A percentile compares a stretch with the other conserved stretches of the same genome.
phyloP scores from a whole-genome alignment of 2,888 invertebrate genomes.

The Synanthedon myopaeformis region DNA sequence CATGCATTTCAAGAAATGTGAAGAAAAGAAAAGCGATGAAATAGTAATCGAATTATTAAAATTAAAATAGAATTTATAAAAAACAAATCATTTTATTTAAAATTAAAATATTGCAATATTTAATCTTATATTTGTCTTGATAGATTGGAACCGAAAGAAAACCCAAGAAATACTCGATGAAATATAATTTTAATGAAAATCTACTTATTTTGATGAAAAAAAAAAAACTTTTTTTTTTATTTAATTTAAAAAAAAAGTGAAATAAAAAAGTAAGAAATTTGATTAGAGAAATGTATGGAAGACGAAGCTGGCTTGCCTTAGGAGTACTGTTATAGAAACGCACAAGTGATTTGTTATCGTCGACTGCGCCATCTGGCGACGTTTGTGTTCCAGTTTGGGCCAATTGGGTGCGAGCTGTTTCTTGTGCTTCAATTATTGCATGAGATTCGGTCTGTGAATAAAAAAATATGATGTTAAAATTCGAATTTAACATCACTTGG shows the following conservation, averaged over 20 bases:
- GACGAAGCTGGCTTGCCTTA: conserved; percentile 7
- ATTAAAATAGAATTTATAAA: neutral
- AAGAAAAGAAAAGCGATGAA: neutral
- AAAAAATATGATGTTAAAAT: too few species aligned
- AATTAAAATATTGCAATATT: too few species aligned
- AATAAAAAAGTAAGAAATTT: too few species aligned
- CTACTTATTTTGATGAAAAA: neutral
- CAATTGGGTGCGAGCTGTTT: conserved; percentile 17
- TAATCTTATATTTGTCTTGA: too few species aligned
- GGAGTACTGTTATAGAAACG: conserved; percentile 13
- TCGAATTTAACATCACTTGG: too few species aligned
- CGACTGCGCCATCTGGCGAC: conserved; percentile 66
- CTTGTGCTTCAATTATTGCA: neutral
- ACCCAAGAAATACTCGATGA: neutral
- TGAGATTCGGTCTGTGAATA: too few species aligned
- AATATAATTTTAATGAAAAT: neutral
- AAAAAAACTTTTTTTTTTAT: too few species aligned
- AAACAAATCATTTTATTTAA: too few species aligned
- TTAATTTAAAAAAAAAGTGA: too few species aligned
- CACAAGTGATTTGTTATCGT: conserved; percentile 13
- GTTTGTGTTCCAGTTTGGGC: conserved; percentile 79
- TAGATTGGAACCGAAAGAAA: too few species aligned
- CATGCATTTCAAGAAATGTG: too few species aligned
- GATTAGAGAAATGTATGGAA: too few species aligned
- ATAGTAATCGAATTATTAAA: neutral